Evolutionary conservation across 1,140 invertebrate genomes (phyloP).

Genomic region (Asobara japonica): DNA sequence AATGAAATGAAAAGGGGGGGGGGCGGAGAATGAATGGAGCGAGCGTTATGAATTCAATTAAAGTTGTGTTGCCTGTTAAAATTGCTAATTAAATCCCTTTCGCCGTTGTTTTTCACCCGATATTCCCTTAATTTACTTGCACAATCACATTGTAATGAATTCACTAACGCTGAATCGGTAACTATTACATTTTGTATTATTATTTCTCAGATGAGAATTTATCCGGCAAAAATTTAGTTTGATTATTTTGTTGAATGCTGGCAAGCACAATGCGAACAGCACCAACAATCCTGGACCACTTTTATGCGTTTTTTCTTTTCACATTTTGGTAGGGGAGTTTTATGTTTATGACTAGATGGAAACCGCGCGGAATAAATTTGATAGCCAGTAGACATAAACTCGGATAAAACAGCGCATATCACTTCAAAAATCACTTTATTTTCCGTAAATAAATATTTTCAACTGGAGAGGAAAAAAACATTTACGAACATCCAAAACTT

Average conservation of each 20-base stretch:
- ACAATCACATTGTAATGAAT: neutral
- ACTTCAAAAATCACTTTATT: neutral
- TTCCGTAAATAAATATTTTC: neutral
- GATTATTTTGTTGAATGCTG: too few species aligned
- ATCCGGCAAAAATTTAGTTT: too few species aligned
- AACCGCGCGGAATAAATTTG: neutral
- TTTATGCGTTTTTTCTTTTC: neutral
- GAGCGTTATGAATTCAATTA: neutral
- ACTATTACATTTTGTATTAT: too few species aligned
- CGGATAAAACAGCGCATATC: neutral
- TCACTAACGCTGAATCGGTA: too few species aligned
- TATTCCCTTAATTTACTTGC: neutral
- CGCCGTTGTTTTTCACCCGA: neutral
- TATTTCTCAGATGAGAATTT: too few species aligned
- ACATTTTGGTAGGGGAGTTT: neutral
- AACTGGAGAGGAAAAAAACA: neutral
- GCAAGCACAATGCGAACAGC: too few species aligned
- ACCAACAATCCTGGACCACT: neutral
- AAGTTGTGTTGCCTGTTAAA: neutral
- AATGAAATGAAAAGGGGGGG: neutral
- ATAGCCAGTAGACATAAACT: neutral
- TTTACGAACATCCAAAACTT: neutral
- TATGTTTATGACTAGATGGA: neutral
- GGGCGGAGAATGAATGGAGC: neutral
- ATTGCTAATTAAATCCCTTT: conserved; percentile 4